Percentiles rank a stretch among this genome's conserved stretches.
Evolutionary conservation across 2,797 vertebrate species (phyloP).

Genomic region (Malacoctenus gilli): DNA sequence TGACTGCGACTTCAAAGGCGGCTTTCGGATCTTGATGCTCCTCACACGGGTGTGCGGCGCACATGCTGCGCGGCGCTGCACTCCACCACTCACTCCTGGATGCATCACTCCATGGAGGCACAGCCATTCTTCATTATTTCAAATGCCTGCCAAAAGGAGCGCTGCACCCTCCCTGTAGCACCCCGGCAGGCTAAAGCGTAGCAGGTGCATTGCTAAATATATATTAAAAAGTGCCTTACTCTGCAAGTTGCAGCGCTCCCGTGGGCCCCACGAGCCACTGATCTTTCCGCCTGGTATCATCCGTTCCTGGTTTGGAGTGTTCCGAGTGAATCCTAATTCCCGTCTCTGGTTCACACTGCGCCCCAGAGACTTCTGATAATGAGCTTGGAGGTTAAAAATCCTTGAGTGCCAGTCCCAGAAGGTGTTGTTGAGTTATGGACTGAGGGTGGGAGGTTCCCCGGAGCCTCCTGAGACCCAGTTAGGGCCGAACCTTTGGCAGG

Average conservation of each 20-base stretch:
- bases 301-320: constrained; percentile 81
- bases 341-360: constrained; percentile 86
- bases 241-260: constrained; percentile 79
- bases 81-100: constrained; percentile 36
- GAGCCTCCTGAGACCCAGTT: constrained; percentile 76
- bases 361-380: constrained; percentile 88
- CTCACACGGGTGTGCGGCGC: constrained; percentile 51
- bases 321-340: constrained; percentile 86
- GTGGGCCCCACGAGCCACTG: constrained; percentile 72
- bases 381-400: constrained; percentile 86
- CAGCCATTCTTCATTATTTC: constrained; percentile 67
- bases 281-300: constrained; percentile 80
- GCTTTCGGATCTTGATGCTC: constrained; percentile 33
- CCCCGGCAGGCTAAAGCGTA: constrained; percentile 64
- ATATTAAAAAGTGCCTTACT: constrained; percentile 79
- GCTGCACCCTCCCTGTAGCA: constrained; percentile 46
- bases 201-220: constrained; percentile 84
- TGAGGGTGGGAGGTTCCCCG: constrained; percentile 72
- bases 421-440: constrained; percentile 92
- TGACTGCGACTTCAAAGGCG: constrained; percentile 22
- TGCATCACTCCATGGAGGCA: constrained; percentile 45
- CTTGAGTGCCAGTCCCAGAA: constrained; percentile 87
- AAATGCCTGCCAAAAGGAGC: constrained; percentile 56
- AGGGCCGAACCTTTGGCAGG: constrained; percentile 73
- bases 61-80: constrained; percentile 24